Evolutionary conservation across 2,888 invertebrate genomes (phyloP), one percentile per base, ranked within the genome.

Genomic region (Euclidia mi): DNA sequence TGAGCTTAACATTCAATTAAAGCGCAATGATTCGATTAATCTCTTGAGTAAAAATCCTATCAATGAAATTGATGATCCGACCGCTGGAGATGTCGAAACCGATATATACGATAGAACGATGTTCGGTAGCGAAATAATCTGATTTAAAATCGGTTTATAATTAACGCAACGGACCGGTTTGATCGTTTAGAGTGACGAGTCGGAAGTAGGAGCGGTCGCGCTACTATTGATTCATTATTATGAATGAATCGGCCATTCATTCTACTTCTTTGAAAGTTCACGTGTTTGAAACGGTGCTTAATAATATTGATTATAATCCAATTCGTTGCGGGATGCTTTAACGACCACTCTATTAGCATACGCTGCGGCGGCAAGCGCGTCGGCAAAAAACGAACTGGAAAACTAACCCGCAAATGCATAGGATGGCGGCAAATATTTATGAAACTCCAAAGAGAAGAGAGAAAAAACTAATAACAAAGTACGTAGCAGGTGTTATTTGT

Each of bases 221-320:
- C 77, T 76, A 70, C 81, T 81, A 85, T 85, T 82, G 84, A 86
- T 82, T 92, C 91, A 90, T 94, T 92, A 92, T 87, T 85, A 90
- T 91, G 88, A 91, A 94, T 94, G 91, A 92, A 91, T 92, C 87
- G 89, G 84, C 80, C 88, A 87, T 92, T 91, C 88, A 85, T 88
- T 82, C 81, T 79, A 65, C 68, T 67, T 77, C 71, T 71, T 71
- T 71, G 75, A 81, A 82, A 85, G 85, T 85, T 81, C 53, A 81
- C 79, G 76, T 72, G 80, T 78, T 79, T 71, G 76, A 83, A 82
- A 83, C 79, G 80, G 76, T 72, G 69, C 79, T 79, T 88, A 85
- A 87, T 88, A 84, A 82, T 85, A 79, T 83, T 83, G 82, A 87
- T 87, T 86, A 84, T 81, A 71, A 64, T 72, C 76, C 66, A 88